phyloP scores from a whole-genome alignment of 2,797 vertebrate genomes.

The Gorsachius magnificus region DNA sequence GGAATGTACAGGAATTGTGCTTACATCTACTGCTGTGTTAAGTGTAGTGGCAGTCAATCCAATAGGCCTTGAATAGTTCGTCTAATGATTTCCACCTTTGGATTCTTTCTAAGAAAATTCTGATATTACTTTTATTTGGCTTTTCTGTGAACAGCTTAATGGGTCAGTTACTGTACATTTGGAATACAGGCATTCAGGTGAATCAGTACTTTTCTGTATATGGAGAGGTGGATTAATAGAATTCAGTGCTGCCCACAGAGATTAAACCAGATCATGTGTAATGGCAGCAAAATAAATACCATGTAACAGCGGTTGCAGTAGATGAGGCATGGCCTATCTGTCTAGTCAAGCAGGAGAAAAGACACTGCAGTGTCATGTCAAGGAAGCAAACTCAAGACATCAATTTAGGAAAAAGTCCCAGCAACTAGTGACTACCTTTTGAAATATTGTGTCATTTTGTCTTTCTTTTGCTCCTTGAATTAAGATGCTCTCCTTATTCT shows the following conservation, averaged over 20 bases:
- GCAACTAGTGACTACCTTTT: background rate
- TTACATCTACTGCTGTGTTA: background rate
- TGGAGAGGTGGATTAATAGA: background rate
- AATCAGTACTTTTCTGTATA: background rate
- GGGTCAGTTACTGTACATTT: background rate
- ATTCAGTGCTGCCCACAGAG: slow-evolving; percentile 7
- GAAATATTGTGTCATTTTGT: background rate
- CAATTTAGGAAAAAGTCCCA: background rate
- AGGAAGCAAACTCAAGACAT: background rate
- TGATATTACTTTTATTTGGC: background rate
- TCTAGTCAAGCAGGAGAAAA: slow-evolving; percentile 36
- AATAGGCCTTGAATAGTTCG: background rate
- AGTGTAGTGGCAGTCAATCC: background rate
- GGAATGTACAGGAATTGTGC: background rate
- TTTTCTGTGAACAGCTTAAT: background rate
- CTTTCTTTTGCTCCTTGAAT: background rate
- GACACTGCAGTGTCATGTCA: background rate
- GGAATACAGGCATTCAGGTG: background rate
- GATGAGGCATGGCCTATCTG: background rate
- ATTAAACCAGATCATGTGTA: slow-evolving; percentile 37
- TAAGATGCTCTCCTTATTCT: background rate
- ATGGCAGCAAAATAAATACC: slow-evolving; percentile 45
- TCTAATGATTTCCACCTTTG: background rate
- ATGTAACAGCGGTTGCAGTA: background rate
- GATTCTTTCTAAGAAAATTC: background rate